Evolutionary conservation across 2,113 vertebrate genomes (phyloP).

Genomic region (Hypocryptadius cinnamomeus): DNA sequence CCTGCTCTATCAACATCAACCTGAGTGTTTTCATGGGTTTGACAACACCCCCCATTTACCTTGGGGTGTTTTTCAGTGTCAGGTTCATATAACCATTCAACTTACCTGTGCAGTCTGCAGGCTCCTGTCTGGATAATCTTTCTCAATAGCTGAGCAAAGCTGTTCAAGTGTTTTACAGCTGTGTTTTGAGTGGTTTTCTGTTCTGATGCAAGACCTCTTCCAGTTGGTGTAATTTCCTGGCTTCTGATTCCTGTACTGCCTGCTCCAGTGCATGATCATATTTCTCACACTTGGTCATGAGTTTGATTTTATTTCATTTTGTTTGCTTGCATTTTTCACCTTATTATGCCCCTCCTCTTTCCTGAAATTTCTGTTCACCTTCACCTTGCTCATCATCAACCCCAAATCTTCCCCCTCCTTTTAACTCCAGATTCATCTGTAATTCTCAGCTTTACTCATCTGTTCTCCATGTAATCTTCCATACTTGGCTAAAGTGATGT

Average conservation of each 20-base stretch:
- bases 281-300: neutral
- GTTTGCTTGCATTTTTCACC: no score
- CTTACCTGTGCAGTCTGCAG: neutral
- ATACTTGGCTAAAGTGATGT: neutral
- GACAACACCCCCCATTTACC: no score
- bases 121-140: neutral
- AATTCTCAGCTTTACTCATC: neutral
- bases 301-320: neutral
- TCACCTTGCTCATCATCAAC: neutral
- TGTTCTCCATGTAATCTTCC: neutral
- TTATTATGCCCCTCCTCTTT: neutral
- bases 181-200: neutral
- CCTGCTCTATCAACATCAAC: fast-evolving
- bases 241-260: neutral
- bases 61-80: neutral
- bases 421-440: neutral
- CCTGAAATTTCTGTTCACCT: neutral
- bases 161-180: neutral
- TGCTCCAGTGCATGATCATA: neutral
- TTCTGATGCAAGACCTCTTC: conserved; percentile 14
- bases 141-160: neutral
- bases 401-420: neutral
- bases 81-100: fast-evolving
- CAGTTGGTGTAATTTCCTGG: neutral
- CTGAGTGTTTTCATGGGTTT: neutral